Percentiles rank a stretch among this genome's conserved stretches.
phyloP scores from a whole-genome alignment of 2,888 invertebrate species.

The Plebejus anna region DNA sequence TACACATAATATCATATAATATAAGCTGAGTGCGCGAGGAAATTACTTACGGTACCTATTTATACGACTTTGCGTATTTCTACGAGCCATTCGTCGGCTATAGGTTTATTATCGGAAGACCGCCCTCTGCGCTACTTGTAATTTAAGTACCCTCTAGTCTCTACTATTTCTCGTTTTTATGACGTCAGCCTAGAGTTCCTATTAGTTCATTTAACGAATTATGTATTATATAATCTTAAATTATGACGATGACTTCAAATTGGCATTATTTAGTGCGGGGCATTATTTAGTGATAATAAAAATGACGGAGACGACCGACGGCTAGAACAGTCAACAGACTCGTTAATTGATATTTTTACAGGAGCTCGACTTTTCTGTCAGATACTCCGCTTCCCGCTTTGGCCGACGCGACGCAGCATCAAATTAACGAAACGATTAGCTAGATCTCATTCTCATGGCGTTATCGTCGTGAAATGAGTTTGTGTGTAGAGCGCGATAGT shows the following conservation, averaged over 20 bases:
- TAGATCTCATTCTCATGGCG: not conserved
- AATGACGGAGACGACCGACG: not conserved
- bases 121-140: slow-evolving; percentile 28
- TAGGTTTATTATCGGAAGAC: slow-evolving; percentile 27
- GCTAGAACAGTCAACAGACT: not conserved
- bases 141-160: slow-evolving; percentile 22
- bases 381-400: not conserved
- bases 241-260: not conserved
- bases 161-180: slow-evolving; percentile 27
- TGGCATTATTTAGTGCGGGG: no score
- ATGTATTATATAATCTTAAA: not conserved
- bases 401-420: not conserved
- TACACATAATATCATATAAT: slow-evolving; percentile 7
- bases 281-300: not conserved
- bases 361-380: not conserved
- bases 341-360: not conserved
- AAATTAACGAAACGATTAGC: slow-evolving; percentile 19
- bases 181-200: slow-evolving; percentile 3
- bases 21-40: not conserved
- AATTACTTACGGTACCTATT: slow-evolving; percentile 25
- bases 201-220: not conserved
- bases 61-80: slow-evolving; percentile 27
- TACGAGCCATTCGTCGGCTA: slow-evolving; percentile 26
- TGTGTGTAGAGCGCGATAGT: slow-evolving; percentile 13
- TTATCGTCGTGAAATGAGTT: slow-evolving; percentile 24